Conservation (phyloP, 2,888 invertebrate genomes). For the Calameuta idolon region DNA sequence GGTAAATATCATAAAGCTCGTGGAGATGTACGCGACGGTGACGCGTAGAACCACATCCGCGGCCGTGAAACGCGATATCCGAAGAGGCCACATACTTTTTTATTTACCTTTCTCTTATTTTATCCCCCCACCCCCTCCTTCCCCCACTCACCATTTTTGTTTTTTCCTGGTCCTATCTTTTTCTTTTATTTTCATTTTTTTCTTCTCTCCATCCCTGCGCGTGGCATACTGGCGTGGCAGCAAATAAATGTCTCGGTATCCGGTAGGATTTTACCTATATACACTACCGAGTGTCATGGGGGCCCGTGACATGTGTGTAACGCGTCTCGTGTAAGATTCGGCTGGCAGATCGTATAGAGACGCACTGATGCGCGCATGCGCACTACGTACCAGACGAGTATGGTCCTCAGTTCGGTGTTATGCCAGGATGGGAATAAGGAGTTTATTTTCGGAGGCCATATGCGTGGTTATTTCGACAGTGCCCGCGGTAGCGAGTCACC, state of each 20-base stretch:
- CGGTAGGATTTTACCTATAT: slow-evolving; percentile 37
- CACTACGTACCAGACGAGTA: not conserved
- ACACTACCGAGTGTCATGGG: slow-evolving; percentile 31
- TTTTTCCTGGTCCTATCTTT: slow-evolving; percentile 26
- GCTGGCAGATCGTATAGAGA: not conserved
- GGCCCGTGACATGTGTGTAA: slow-evolving; percentile 34
- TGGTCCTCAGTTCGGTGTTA: slow-evolving; percentile 20
- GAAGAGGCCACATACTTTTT: slow-evolving; percentile 29
- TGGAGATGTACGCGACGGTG: slow-evolving; percentile 1
- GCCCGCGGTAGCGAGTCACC: slow-evolving; percentile 41
- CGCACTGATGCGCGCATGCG: not conserved
- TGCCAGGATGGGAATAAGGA: slow-evolving; percentile 60
- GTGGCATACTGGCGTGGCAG: slow-evolving; percentile 34
- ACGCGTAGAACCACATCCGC: slow-evolving; percentile 28
- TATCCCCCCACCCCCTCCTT: not conserved
- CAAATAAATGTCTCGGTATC: slow-evolving; percentile 60
- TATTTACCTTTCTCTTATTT: not conserved
- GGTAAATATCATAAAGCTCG: slow-evolving; percentile 40
- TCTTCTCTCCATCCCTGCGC: slow-evolving; percentile 28
- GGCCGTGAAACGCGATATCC: slow-evolving; percentile 52
- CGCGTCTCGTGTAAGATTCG: slow-evolving; percentile 44
- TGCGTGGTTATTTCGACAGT: slow-evolving; percentile 65
- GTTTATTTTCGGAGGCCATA: slow-evolving; percentile 66
- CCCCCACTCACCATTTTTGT: not conserved
- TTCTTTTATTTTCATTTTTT: slow-evolving; percentile 30